A percentile compares a stretch with the other conserved stretches of the same genome.
These are phyloP conservation scores for Anisognathus igniventris DNA, from an alignment of 2,797 vertebrate species.

Conservation along the genomic window DNA sequence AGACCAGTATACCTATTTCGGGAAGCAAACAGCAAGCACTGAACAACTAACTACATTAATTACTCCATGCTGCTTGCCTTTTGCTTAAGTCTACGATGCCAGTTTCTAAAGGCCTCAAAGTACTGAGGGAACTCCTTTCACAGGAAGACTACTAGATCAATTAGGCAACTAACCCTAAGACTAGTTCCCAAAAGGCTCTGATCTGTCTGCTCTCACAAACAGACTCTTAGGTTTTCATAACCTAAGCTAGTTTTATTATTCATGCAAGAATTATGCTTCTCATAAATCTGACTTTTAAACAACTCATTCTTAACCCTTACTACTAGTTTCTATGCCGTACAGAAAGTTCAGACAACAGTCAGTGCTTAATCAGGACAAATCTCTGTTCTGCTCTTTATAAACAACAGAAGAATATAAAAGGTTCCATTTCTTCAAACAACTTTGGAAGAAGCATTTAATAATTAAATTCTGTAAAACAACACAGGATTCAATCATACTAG, in stretches of 20 bases:
- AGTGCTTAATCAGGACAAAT: background rate
- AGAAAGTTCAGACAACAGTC: background rate
- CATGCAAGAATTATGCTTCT: fast-evolving
- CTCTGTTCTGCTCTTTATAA: background rate
- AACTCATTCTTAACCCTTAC: background rate
- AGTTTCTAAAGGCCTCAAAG: background rate
- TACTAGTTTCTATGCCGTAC: background rate
- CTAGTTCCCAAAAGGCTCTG: background rate
- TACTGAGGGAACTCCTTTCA: background rate
- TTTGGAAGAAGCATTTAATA: background rate
- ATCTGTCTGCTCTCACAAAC: background rate
- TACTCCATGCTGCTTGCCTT: background rate
- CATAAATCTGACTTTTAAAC: background rate
- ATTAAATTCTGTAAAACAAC: background rate
- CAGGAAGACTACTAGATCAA: background rate
- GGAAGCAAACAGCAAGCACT: background rate
- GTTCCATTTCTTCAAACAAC: background rate
- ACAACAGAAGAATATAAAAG: background rate
- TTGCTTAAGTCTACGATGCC: background rate
- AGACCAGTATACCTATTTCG: background rate
- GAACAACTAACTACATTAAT: background rate
- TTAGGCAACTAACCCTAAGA: background rate
- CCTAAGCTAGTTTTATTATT: background rate
- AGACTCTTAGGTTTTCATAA: background rate
- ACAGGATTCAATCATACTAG: background rate